Conservation (phyloP, 2,797 vertebrate species). For the Epinephelus coioides region DNA sequence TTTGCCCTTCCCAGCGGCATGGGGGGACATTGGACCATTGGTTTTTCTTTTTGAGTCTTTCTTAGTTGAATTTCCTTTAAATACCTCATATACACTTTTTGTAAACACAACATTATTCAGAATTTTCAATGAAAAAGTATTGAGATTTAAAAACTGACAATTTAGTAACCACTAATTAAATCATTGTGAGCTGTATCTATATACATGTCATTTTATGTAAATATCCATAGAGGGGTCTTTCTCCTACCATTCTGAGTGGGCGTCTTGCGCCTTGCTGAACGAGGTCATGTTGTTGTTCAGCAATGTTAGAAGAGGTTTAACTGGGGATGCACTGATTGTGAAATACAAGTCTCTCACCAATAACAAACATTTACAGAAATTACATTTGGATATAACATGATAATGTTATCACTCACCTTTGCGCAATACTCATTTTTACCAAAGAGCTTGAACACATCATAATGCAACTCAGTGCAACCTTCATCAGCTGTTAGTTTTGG, state of each 20-base stretch:
- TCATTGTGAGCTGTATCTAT: background rate
- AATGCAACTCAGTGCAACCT: too few species aligned
- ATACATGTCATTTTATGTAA: background rate
- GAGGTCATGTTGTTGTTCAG: background rate
- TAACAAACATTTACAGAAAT: too few species aligned
- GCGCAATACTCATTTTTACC: too few species aligned
- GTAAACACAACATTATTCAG: background rate
- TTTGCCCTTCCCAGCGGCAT: slow-evolving; percentile 39
- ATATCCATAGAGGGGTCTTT: background rate
- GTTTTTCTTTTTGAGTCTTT: background rate
- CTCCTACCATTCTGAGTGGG: too few species aligned
- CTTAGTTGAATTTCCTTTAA: background rate
- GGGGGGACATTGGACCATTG: background rate
- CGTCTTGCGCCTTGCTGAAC: background rate
- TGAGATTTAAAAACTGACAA: too few species aligned
- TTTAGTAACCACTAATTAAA: background rate
- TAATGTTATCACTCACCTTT: too few species aligned
- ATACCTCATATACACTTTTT: background rate
- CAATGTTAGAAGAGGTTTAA: background rate
- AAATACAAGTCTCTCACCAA: too few species aligned
- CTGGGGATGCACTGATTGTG: too few species aligned
- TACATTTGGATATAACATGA: too few species aligned
- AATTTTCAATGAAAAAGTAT: background rate
- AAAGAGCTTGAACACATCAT: too few species aligned
- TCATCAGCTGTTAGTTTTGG: too few species aligned